phyloP scores from a whole-genome alignment of 2,888 invertebrate species.

The Cephus pulcher region DNA sequence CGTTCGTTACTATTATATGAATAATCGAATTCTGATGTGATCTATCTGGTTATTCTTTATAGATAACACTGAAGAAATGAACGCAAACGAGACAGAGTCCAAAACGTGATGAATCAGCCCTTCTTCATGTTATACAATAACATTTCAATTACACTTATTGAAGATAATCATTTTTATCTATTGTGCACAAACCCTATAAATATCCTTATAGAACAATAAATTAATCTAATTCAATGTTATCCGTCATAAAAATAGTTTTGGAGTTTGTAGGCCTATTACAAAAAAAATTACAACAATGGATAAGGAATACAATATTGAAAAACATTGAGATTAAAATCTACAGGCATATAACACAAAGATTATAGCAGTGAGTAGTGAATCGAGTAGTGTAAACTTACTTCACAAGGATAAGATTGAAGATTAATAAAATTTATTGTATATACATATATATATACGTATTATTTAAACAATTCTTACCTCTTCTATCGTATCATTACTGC shows the following conservation, averaged over 20 bases:
- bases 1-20: background rate
- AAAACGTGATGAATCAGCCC: background rate
- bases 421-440: background rate
- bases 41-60: background rate
- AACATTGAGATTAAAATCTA: background rate
- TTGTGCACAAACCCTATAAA: background rate
- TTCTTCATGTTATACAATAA: background rate
- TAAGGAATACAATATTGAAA: background rate
- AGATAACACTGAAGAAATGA: background rate
- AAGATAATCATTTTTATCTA: background rate
- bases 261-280: background rate
- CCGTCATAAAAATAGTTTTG: background rate
- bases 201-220: background rate
- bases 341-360: background rate
- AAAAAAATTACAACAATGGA: background rate
- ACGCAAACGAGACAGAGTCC: background rate
- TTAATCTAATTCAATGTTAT: background rate
- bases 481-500: background rate
- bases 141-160: background rate
- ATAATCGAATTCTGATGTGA: background rate
- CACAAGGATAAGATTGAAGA: background rate
- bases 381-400: background rate
- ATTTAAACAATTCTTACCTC: background rate
- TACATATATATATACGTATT: too few relatives aligned
- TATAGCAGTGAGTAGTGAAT: background rate